Evolutionary conservation across 2,888 invertebrate genomes (phyloP).

Genomic region (Stenotaenia linearis): DNA sequence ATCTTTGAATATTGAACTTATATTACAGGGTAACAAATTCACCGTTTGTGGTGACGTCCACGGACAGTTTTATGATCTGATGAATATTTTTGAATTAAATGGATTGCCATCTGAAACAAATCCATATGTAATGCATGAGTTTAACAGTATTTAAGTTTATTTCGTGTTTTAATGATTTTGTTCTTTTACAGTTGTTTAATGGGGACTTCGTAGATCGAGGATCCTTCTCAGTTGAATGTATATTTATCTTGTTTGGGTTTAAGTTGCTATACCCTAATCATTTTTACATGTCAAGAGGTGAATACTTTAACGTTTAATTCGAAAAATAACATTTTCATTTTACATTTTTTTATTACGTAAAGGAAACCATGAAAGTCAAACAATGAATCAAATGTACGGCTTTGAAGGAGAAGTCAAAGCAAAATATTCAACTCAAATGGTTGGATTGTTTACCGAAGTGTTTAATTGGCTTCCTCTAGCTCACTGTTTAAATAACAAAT

Average conservation of each 20-base stretch:
- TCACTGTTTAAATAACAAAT: conserved; percentile 83
- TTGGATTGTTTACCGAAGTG: conserved; percentile 95
- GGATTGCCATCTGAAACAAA: conserved; percentile 92
- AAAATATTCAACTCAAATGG: conserved; percentile 92
- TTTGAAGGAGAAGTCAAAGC: conserved; percentile 97
- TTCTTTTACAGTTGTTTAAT: conserved; percentile 69
- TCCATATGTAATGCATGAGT: conserved; percentile 69
- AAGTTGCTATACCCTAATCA: conserved; percentile 93
- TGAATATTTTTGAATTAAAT: conserved; percentile 95
- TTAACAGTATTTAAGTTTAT: neutral
- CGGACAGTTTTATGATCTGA: conserved; percentile 96
- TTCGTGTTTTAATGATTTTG: neutral
- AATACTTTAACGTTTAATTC: conserved; percentile 41
- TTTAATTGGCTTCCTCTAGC: conserved; percentile 96
- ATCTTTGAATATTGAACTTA: no score
- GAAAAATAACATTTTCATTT: neutral
- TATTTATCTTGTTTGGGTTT: conserved; percentile 93
- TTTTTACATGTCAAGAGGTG: conserved; percentile 96
- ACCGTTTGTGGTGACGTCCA: conserved; percentile 99
- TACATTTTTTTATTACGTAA: conserved; percentile 38
- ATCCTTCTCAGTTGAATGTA: conserved; percentile 98
- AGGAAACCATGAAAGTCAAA: conserved; percentile 98
- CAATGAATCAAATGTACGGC: conserved; percentile 99
- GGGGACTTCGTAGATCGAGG: conserved; percentile 99
- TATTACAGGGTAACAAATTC: conserved; percentile 68